Evolutionary conservation across 1,140 invertebrate species (phyloP), one percentile per base, ranked within the genome.

Genomic region (Drosophila sechellia): DNA sequence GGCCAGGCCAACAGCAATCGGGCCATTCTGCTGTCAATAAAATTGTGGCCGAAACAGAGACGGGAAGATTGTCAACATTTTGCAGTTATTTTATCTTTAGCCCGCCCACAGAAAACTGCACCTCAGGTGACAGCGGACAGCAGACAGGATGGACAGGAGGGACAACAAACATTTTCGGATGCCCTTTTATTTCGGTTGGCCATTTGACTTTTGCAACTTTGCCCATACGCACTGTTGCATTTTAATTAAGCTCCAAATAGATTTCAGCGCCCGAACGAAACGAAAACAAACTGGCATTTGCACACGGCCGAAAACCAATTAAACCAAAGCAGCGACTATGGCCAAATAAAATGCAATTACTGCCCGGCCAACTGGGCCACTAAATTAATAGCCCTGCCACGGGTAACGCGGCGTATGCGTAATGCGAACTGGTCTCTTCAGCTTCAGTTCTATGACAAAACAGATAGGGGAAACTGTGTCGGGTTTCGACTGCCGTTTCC

Each of bases 261-360:
- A 87, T 86, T 69, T 70, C 54, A 66, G 66, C 66, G 71, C 66
- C 64, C 64, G 59, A 85, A 77, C 76, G 34, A 53, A 69, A 63
- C 37, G 37, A 52, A 68, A 65, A 45, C 39, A 31, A 22, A 50
- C 35, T 35, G 27, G 27, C 45, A 50, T 20, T 59, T 20, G 17
- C 45, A 49, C 54, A 59, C 53, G 79, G 68, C 64, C 61, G 64
- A 79, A 87, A 87, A 87, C 76, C 84, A 89, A 87, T 87, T 87
- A 87, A 87, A 87, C 83, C 83, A 87, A 79, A 83, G 86, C 79
- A 87, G 75, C 71, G 61, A 54, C 64, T 60, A 52, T 48, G 60
- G 58, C 58, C 64, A 77, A 79, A 87, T 87, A 89, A 87, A 87
- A 89, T 84, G 84, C 84, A 89, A 87, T 87, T 87, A 80, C 75